phyloP scores from a whole-genome alignment of 1,140 invertebrate species.

The Nylanderia fulva region DNA sequence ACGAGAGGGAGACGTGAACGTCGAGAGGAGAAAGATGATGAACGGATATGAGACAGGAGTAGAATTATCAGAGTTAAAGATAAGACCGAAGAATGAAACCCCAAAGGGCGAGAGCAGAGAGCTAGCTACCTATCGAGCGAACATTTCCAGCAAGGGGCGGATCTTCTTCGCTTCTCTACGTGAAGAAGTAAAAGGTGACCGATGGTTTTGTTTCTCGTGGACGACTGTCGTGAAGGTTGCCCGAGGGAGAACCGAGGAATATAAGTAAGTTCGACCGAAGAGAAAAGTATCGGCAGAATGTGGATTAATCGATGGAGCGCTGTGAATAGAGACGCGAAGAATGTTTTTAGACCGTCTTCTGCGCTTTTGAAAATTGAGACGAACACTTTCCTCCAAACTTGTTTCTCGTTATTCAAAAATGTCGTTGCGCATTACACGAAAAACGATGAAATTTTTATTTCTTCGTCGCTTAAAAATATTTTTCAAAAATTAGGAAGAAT shows the following conservation, averaged over 20 bases:
- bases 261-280: not conserved
- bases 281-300: constrained; percentile 12
- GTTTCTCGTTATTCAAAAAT: not conserved
- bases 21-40: not conserved
- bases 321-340: constrained; percentile 8
- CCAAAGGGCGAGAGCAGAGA: not conserved
- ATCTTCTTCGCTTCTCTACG: constrained; percentile 18
- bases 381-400: not conserved
- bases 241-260: not conserved
- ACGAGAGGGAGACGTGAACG: not conserved
- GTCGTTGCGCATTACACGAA: not conserved
- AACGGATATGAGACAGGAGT: not conserved
- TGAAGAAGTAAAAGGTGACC: not conserved
- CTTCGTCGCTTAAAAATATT: not conserved
- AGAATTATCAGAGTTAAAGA: not conserved
- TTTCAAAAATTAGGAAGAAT: not conserved
- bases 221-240: not conserved
- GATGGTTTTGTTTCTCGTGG: constrained; percentile 4
- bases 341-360: constrained; percentile 9
- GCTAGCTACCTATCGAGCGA: constrained; percentile 32
- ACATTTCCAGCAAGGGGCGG: not conserved
- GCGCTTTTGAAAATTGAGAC: constrained; percentile 23
- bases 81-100: not conserved
- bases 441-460: not conserved
- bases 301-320: constrained; percentile 37